Conservation (phyloP, 2,797 vertebrate species). For the Myotis daubentonii region DNA sequence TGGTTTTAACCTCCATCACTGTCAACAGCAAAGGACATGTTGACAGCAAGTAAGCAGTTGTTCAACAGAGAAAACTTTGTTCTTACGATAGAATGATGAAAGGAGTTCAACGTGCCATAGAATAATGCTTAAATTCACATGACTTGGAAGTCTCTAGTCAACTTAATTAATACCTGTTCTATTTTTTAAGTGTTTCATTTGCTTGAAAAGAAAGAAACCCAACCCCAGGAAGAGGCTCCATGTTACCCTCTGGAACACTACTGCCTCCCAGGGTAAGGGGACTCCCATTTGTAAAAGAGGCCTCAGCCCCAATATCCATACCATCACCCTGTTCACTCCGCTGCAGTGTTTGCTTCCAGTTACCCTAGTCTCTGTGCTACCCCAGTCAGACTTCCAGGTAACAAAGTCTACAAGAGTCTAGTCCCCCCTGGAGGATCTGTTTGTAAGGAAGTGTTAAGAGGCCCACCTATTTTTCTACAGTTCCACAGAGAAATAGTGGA, state of each 20-base stretch:
- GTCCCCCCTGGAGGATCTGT: neutral
- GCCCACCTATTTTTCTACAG: neutral
- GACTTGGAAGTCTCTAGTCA: neutral
- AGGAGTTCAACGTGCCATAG: neutral
- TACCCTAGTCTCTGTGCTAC: neutral
- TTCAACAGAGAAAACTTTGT: conserved; percentile 3
- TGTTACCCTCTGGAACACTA: neutral
- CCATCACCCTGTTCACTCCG: neutral
- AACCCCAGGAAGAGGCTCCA: neutral
- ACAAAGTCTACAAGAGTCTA: neutral
- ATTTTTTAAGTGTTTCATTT: conserved; percentile 14
- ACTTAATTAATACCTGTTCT: neutral
- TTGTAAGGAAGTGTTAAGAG: neutral
- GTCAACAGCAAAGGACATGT: neutral
- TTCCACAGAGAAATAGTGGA: neutral
- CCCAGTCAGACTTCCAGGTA: neutral
- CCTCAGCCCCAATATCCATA: neutral
- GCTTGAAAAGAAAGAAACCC: neutral
- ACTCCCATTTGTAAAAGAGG: neutral
- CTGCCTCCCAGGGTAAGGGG: neutral
- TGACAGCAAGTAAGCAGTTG: neutral
- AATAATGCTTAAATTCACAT: neutral
- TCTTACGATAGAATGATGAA: conserved; percentile 32
- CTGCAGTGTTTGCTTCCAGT: neutral
- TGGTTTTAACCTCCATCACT: neutral